These are phyloP conservation scores for Gorsachius goisagi DNA, from an alignment of 2,113 vertebrate species.

Conservation along the genomic window DNA sequence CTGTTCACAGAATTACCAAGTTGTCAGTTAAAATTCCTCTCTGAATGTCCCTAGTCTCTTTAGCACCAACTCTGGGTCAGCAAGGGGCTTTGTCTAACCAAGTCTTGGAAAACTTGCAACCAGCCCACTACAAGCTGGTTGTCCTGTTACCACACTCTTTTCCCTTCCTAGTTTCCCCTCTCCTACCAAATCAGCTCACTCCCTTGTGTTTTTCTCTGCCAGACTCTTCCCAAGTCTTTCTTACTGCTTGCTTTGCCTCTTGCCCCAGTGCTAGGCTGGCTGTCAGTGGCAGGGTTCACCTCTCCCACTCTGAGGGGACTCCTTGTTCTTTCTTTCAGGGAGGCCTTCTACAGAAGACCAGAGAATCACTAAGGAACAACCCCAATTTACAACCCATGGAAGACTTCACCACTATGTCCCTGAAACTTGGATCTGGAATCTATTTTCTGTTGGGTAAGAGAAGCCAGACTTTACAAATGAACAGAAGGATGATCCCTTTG, in stretches of 20 bases:
- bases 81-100: background rate
- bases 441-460: conserved; percentile 77
- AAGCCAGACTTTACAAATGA: background rate
- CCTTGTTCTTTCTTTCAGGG: background rate
- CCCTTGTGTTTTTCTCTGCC: background rate
- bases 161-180: background rate
- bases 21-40: background rate
- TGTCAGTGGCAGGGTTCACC: background rate
- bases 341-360: background rate
- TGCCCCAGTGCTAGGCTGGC: background rate
- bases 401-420: conserved; percentile 72
- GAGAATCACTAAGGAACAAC: background rate
- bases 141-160: background rate
- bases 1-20: background rate
- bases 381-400: background rate
- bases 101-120: background rate
- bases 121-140: background rate
- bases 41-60: background rate
- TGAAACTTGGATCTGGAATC: conserved; percentile 86
- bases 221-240: background rate
- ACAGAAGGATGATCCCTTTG: background rate
- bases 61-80: background rate
- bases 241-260: background rate
- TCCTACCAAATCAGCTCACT: background rate
- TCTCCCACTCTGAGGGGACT: background rate